Evolutionary conservation across 2,113 vertebrate genomes (phyloP), one percentile per base, ranked within the genome.

Genomic region (Anser cygnoides): DNA sequence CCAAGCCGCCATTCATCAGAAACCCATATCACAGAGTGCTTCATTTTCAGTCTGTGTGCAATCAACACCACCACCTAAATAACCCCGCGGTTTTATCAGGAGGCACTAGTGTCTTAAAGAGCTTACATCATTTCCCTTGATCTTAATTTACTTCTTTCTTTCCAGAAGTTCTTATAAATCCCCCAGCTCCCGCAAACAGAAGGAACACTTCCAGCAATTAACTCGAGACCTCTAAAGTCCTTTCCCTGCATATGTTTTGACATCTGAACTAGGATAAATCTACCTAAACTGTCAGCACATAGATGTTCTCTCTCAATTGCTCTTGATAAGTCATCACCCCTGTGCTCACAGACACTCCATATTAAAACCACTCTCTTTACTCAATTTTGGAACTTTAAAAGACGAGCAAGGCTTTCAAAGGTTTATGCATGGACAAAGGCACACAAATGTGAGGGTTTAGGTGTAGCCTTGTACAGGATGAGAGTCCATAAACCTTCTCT

Each of bases 371-470:
- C 15, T 79, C 12, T 67, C n/a, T 68, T 74, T 33, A 61, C 26
- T 72, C 54, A 8, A 19, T 66, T 90, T 71, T 75, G 26, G 20
- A 92, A 29, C 66, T 55, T 41, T 41, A 31, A 59, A 44, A 88
- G 21, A 8, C 8, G 6, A 84, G 43, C 31, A 83, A 57, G 20
- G 41, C 37, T 54, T 31, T 67, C 46, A 81, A 70, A 84, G 16
- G 3, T 35, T 46, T 68, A 70, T 9, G 20, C 7, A 10, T 9
- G 7, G 43, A 52, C 39, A 87, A 78, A 65, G 18, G 25, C 19
- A 87, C 0, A 1, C 35, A 44, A 70, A 78, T 50, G 25, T 0
- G 0, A 74, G 35, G 44, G 33, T 63, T 59, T 25, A 14, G 7
- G 21, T 37, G 18, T 19, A 82, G 28, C 9, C 2, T 3, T 10